Evolutionary conservation across 2,888 invertebrate species (phyloP).

Genomic region (Meta bourneti): DNA sequence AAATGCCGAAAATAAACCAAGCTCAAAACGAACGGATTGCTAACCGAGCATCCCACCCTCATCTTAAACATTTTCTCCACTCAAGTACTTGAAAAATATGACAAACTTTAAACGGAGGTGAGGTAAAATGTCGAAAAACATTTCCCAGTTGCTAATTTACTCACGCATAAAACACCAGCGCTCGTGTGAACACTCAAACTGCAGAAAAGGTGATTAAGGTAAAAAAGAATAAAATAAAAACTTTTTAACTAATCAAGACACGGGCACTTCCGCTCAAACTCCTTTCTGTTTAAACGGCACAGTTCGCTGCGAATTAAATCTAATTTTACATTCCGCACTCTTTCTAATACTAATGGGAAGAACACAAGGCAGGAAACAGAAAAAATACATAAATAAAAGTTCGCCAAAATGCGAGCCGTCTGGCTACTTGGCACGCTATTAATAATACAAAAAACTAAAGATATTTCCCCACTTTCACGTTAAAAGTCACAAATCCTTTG

Average conservation of each 20-base stretch:
- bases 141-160: neutral
- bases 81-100: neutral
- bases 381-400: no score
- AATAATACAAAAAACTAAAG: neutral
- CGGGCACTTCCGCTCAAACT: neutral
- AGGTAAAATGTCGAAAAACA: no score
- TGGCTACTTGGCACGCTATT: slow-evolving; percentile 13
- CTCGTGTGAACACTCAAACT: neutral
- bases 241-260: neutral
- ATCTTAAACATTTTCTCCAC: no score
- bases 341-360: neutral
- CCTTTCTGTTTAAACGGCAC: slow-evolving; percentile 22
- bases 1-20: no score
- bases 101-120: neutral
- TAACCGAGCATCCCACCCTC: no score
- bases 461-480: neutral
- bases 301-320: slow-evolving; percentile 24
- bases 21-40: no score
- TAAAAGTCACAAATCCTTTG: slow-evolving; percentile 11
- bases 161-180: neutral
- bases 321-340: slow-evolving; percentile 12
- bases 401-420: neutral
- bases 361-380: no score
- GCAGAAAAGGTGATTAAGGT: neutral
- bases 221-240: neutral